These are phyloP conservation scores for Leontopithecus rosalia DNA, from an alignment of 2,797 vertebrate genomes.

Conservation along the genomic window DNA sequence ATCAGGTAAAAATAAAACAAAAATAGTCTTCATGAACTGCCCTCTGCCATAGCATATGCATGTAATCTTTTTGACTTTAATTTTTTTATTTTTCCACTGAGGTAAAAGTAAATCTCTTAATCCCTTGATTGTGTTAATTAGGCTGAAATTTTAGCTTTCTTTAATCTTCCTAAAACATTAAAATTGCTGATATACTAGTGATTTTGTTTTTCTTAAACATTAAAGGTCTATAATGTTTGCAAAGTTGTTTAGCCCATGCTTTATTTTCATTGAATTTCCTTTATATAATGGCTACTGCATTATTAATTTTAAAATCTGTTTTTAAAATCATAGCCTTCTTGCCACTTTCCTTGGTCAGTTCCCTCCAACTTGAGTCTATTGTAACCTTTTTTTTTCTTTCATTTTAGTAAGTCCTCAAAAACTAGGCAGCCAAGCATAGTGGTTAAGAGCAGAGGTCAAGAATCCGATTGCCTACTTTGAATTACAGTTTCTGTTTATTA, in stretches of 20 bases:
- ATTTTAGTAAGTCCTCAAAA: constrained; percentile 35
- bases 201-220: constrained; percentile 54
- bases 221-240: constrained; percentile 29
- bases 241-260: not conserved
- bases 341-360: constrained; percentile 12
- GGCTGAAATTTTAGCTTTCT: constrained; percentile 12
- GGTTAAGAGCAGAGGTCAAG: not conserved
- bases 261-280: constrained; percentile 38
- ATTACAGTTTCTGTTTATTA: not conserved
- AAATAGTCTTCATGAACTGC: not conserved
- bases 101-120: constrained; percentile 53
- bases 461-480: constrained; percentile 31
- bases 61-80: not conserved
- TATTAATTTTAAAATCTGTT: not conserved
- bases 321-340: not conserved
- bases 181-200: constrained; percentile 27
- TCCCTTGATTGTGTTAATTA: constrained; percentile 46
- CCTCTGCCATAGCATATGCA: not conserved
- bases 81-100: not conserved
- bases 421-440: not conserved
- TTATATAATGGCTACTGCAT: not conserved
- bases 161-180: constrained; percentile 65
- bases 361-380: not conserved
- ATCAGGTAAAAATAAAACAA: constrained; percentile 88
- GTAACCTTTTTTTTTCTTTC: not conserved